Conservation (phyloP, 2,797 vertebrate genomes). For the Thunnus albacares region DNA sequence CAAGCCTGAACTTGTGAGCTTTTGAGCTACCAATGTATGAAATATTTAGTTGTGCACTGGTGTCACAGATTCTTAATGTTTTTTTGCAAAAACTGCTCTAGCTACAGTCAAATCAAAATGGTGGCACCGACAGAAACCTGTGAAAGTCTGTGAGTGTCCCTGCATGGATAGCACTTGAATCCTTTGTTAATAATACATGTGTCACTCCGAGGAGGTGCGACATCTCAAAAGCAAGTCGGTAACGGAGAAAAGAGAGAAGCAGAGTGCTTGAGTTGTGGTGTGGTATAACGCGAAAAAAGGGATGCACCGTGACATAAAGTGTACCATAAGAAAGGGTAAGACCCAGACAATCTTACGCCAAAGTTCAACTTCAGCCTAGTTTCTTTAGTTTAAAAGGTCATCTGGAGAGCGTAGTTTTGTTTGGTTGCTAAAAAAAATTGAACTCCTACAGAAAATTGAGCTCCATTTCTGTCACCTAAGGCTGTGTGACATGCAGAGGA, state of each 20-base stretch:
- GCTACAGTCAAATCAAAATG: constrained; percentile 74
- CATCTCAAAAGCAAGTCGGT: constrained; percentile 43
- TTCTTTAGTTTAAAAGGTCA: constrained; percentile 68
- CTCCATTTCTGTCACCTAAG: constrained; percentile 44
- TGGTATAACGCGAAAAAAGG: constrained; percentile 12
- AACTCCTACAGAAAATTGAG: constrained; percentile 21
- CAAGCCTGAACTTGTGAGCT: constrained; percentile 41
- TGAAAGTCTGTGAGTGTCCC: constrained; percentile 78
- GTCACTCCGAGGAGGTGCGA: constrained; percentile 68
- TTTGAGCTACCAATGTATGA: constrained; percentile 54
- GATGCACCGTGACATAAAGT: constrained; percentile 35
- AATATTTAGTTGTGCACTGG: constrained; percentile 72
- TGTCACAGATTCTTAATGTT: constrained; percentile 72
- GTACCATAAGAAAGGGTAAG: constrained; percentile 15
- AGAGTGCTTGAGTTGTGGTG: constrained; percentile 42
- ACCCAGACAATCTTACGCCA: constrained; percentile 11
- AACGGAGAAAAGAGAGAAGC: constrained; percentile 22
- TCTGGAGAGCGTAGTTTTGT: constrained; percentile 24
- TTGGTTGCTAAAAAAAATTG: constrained; percentile 36
- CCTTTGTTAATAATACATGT: constrained; percentile 80
- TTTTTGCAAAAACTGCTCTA: constrained; percentile 39
- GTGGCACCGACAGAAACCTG: constrained; percentile 70
- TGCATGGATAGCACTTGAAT: constrained; percentile 61
- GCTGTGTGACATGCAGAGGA: constrained; percentile 34
- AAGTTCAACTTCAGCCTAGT: constrained; percentile 38